Base-by-base conservation (phyloP, 2,888 invertebrate species). In the Calephelis perditalis region DNA sequence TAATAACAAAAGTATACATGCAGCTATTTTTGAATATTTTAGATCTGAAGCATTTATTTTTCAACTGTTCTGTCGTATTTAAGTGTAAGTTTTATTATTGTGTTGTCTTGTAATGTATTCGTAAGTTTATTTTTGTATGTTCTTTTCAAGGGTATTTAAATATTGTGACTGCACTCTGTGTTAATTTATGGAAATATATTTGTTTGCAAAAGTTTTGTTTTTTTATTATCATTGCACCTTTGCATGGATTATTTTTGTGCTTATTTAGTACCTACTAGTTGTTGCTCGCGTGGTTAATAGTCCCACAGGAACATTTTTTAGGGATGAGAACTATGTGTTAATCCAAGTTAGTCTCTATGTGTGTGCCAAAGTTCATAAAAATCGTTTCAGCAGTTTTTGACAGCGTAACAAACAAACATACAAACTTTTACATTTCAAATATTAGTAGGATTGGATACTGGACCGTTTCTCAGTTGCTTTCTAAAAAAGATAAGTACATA, bases 201-300 rank as follows among this genome's bases (percentile, higher is more conserved):
- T 82, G 79, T 82, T 83, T 74, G 78, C 79, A 82, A 76, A 79
- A 76, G 81, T 80, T 86, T 86, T 72, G 78, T 74, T 62, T 81
- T 84, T 84, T 84, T 79, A 81, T 81, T 76, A 76, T 71, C 73
- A 70, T 71, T 68, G 65, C 73, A 73, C 71, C 67, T 67, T 68
- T 67, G 52, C 52, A 52, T 52, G 52, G 10, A 49, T 52, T 35
- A 52, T 52, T 26, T 35, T 52, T 52, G 35, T 40, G 12, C 15
- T 35, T 52, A 52, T 26, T 52, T 9, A 7, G 7, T n/a, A n/a
- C n/a, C n/a, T 37, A 37, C 37, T 37, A 37, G 37, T 5, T 37
- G 37, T 37, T 37, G 37, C 37, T 4, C 37, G 37, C 37, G 37
- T 37, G 37, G 0, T 26, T 26, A 26, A 26, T 26, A 26, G 26